phyloP scores from a whole-genome alignment of 2,797 vertebrate genomes.

The Gambusia yucatana region DNA sequence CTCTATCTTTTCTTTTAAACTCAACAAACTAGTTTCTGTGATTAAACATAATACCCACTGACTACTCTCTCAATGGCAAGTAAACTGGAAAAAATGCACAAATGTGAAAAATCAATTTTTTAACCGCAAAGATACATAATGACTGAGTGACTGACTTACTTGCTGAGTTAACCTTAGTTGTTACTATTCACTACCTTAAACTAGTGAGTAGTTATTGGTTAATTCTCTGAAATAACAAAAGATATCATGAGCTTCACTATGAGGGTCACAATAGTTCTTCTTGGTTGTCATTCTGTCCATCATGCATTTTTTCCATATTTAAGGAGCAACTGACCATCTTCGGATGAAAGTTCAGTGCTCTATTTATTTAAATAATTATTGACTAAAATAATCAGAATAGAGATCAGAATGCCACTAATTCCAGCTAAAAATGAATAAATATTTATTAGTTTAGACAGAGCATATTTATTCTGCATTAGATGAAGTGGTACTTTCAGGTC shows the following conservation, averaged over 20 bases:
- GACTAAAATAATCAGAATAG: too few relatives aligned
- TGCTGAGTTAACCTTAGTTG: background rate
- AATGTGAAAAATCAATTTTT: background rate
- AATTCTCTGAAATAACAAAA: background rate
- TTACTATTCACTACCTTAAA: background rate
- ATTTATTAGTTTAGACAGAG: background rate
- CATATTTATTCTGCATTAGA: background rate
- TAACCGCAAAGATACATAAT: background rate
- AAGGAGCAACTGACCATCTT: too few relatives aligned
- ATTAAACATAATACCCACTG: background rate
- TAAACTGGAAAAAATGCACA: background rate
- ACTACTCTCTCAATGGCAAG: background rate
- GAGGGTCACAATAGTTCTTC: too few relatives aligned
- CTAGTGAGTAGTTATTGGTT: background rate
- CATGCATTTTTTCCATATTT: too few relatives aligned
- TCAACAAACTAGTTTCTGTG: background rate
- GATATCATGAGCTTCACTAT: background rate
- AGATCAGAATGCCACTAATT: too few relatives aligned
- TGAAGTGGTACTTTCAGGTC: background rate
- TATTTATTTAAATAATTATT: too few relatives aligned
- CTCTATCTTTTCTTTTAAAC: background rate
- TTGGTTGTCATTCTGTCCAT: too few relatives aligned
- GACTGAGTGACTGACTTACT: too few relatives aligned
- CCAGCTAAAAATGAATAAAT: background rate
- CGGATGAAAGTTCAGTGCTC: too few relatives aligned